Base-by-base conservation (phyloP, 2,888 invertebrate species). In the Stenolophus ochropezus region DNA sequence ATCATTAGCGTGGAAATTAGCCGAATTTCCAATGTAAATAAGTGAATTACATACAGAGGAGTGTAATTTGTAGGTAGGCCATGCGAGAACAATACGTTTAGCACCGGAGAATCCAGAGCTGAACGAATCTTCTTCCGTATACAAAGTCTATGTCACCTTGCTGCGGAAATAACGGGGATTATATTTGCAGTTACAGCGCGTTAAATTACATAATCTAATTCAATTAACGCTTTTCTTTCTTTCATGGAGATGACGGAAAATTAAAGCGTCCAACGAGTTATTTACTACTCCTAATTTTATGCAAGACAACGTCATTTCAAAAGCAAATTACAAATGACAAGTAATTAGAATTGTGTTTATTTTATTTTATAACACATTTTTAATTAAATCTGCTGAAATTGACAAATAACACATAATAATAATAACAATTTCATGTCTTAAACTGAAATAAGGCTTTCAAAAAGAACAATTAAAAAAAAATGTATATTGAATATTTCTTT, bases 101-200 rank as follows among this genome's bases (percentile, higher is more conserved):
- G 8, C 56, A 20, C 56, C 16, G 20, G 11, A 8, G 20, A 56
- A 56, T 21, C 18, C 11, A 53, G 16, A 53, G 18, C 56, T 56
- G 51, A 53, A 53, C 51, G 8, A 20, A 56, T 56, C 56, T 56
- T 56, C 21, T 21, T 21, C 56, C 56, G 56, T 56, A 56, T 21
- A 56, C 11, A 21, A 56, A 56, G 56, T 56, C 56, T 21, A 18
- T 18, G 56, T 56, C 56, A 56, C 0, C 11, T 11, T 2, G 8
- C 5, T 6, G 20, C 56, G 56, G 56, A 56, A 56, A 56, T 21
- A 18, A 53, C 4, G n/a, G 14, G 3, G 51, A 20, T 53, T 20
- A 53, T 20, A 53, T 53, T 18, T 5, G 8, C 18, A 56, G 21
- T 56, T 56, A 56, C 21, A 20, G 3, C 20, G 56, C 4, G 4